Percentiles rank a stretch among this genome's conserved stretches.
phyloP scores from a whole-genome alignment of 2,797 vertebrate genomes.

The Cygnus olor region DNA sequence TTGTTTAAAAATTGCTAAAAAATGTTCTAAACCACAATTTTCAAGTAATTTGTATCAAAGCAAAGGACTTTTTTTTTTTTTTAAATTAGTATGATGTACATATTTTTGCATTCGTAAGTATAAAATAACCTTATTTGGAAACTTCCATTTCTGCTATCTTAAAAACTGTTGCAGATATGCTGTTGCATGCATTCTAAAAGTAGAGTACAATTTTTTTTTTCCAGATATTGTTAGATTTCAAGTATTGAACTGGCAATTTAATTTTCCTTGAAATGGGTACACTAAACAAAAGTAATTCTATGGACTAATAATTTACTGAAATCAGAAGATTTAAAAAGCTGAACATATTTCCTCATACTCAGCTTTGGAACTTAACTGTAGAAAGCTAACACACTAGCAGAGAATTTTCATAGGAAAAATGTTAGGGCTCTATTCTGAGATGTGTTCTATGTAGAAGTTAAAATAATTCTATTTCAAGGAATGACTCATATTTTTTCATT shows the following conservation, averaged over 20 bases:
- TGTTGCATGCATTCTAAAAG: neutral
- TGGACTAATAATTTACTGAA: neutral
- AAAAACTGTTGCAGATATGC: neutral
- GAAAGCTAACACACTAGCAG: neutral
- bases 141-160: constrained; percentile 20
- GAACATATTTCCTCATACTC: neutral
- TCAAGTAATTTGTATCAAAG: constrained; percentile 36
- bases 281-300: neutral
- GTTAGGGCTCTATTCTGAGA: neutral
- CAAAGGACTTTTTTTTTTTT: neutral
- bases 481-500: neutral
- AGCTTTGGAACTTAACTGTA: neutral
- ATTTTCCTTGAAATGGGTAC: neutral
- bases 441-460: neutral
- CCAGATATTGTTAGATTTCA: neutral
- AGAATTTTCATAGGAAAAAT: neutral
- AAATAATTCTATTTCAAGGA: neutral
- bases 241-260: neutral
- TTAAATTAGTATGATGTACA: neutral
- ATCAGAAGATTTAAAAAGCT: neutral
- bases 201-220: neutral
- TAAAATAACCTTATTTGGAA: constrained; percentile 4
- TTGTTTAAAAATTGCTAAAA: constrained; percentile 55
- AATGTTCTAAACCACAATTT: neutral
- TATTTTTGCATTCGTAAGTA: constrained; percentile 5